Percentiles rank a stretch among this genome's conserved stretches.
Evolutionary conservation across 2,113 vertebrate genomes (phyloP).

Genomic region (Okapia johnstoni): DNA sequence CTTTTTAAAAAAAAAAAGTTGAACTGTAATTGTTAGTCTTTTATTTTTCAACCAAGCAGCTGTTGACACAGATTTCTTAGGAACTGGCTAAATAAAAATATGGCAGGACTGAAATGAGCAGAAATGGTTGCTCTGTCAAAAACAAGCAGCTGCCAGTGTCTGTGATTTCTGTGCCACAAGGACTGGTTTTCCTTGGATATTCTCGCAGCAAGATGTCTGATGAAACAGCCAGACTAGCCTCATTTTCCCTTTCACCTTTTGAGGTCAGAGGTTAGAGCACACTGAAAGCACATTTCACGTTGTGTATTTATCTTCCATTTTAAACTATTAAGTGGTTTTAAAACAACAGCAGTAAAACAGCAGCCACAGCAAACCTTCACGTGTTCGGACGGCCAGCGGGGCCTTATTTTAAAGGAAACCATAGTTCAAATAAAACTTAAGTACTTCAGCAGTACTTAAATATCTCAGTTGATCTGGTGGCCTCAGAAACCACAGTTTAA

Average conservation of each 20-base stretch:
- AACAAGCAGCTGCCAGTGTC: neutral
- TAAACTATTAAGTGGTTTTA: neutral
- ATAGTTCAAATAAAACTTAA: neutral
- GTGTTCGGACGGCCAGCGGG: neutral
- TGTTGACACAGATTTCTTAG: conserved; percentile 31
- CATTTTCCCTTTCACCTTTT: neutral
- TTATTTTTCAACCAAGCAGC: conserved; percentile 18
- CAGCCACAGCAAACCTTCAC: neutral
- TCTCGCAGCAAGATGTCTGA: neutral
- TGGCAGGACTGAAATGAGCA: neutral
- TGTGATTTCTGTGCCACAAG: neutral
- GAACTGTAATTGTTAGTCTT: neutral
- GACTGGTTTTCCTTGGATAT: neutral
- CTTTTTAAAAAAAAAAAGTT: neutral
- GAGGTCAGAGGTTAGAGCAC: neutral
- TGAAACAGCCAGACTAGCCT: neutral
- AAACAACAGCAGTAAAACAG: neutral
- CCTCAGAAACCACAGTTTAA: neutral
- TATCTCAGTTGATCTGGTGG: neutral
- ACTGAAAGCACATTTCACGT: neutral
- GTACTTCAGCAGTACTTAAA: neutral
- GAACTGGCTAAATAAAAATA: conserved; percentile 41
- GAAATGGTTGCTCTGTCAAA: neutral
- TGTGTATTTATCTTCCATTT: neutral
- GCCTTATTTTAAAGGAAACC: neutral